Conservation (phyloP, 2,888 invertebrate species). For the Hydrotaea diabolus region DNA sequence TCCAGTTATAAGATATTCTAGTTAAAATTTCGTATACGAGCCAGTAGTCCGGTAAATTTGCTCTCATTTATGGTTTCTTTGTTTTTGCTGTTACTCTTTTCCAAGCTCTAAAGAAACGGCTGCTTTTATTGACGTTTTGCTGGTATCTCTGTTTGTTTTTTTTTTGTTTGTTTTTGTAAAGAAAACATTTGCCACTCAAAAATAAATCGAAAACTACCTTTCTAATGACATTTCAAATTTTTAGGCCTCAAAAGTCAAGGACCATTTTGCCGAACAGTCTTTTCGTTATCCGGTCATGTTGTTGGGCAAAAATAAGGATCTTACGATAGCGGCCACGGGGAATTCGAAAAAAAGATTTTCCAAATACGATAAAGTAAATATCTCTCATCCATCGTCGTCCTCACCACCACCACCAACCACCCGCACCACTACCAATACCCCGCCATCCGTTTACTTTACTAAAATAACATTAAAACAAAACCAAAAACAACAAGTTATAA, state of each 20-base stretch:
- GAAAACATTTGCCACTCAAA: background rate
- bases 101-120: constrained; percentile 21
- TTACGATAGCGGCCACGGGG: constrained; percentile 79
- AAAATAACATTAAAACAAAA: background rate
- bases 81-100: background rate
- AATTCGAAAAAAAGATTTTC: constrained; percentile 79
- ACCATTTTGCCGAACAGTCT: constrained; percentile 75
- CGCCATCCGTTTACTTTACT: constrained; percentile 24
- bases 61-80: constrained; percentile 35
- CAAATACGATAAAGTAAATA: constrained; percentile 81
- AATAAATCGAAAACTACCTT: constrained; percentile 21
- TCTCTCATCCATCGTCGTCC: constrained; percentile 60
- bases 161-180: constrained; percentile 20
- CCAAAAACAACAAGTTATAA: background rate
- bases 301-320: constrained; percentile 80
- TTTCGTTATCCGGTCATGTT: constrained; percentile 81
- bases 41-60: background rate
- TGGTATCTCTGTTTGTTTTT: constrained; percentile 35
- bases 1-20: background rate
- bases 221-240: constrained; percentile 59
- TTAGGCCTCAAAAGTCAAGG: constrained; percentile 70
- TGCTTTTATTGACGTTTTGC: constrained; percentile 45
- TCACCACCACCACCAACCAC: constrained; percentile 16
- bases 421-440: constrained; percentile 50
- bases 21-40: background rate